Conservation (phyloP, 2,888 invertebrate species). For the Tachina fera region DNA sequence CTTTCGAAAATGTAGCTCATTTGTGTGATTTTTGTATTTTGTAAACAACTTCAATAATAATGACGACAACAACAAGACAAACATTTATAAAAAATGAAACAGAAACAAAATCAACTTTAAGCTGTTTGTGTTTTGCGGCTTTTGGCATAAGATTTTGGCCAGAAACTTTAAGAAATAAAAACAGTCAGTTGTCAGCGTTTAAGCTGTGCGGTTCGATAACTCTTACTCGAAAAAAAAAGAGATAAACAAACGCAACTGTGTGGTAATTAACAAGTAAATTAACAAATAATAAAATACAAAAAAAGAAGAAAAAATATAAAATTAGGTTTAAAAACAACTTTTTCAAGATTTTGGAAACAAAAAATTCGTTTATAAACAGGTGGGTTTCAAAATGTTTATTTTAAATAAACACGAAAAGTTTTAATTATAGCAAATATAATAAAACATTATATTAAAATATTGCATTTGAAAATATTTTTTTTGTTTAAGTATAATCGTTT, state of each 20-base stretch:
- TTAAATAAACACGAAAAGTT: conserved; percentile 4
- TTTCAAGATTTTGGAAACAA: conserved; percentile 10
- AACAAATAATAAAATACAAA: conserved; percentile 16
- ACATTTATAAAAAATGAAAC: conserved; percentile 23
- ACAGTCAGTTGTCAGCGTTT: conserved; percentile 56
- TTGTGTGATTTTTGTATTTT: conserved; percentile 49
- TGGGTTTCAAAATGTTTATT: conserved; percentile 33
- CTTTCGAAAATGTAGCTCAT: conserved; percentile 22
- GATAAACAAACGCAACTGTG: neutral
- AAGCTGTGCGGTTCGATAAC: conserved; percentile 57
- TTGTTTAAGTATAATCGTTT: neutral
- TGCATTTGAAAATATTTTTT: neutral
- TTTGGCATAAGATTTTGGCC: conserved; percentile 65
- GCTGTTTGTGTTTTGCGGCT: conserved; percentile 64
- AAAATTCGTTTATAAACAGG: conserved; percentile 31
- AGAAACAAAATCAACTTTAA: conserved; percentile 47
- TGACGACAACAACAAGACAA: conserved; percentile 40
- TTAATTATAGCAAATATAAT: neutral
- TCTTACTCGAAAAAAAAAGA: neutral
- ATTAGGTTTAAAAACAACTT: conserved; percentile 21
- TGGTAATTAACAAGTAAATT: conserved; percentile 10
- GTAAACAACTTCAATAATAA: conserved; percentile 63
- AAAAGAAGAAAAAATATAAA: conserved; percentile 7
- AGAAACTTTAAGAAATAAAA: conserved; percentile 57
- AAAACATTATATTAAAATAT: neutral